Evolutionary conservation across 2,797 vertebrate species (phyloP).

Genomic region (Netta rufina): DNA sequence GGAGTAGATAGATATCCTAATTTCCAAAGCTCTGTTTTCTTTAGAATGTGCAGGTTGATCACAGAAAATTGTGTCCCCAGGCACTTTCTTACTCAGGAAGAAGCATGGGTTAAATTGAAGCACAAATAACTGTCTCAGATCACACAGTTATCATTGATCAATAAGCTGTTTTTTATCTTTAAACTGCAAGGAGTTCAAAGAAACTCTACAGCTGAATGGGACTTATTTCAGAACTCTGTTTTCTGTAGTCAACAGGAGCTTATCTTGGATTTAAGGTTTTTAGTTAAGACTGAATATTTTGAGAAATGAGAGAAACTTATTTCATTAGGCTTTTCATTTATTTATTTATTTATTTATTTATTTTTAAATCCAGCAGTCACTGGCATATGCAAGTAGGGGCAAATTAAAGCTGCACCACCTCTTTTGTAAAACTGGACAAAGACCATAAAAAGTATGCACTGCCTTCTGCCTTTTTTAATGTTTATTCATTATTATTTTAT

Average conservation of each 20-base stretch:
- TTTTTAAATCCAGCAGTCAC: not conserved
- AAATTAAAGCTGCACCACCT: not conserved
- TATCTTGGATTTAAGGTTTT: constrained; percentile 2
- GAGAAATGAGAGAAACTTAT: not conserved
- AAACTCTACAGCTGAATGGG: not conserved
- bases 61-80: not conserved
- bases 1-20: not conserved
- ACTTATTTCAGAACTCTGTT: not conserved
- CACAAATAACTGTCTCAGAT: not conserved
- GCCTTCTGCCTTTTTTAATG: not conserved
- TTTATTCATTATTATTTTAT: not conserved
- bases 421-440: not conserved
- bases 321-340: not conserved
- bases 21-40: not conserved
- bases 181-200: not conserved
- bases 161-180: not conserved
- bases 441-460: not conserved
- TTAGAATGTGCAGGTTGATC: not conserved
- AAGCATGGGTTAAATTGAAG: not conserved
- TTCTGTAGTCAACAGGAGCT: constrained; percentile 18
- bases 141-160: not conserved
- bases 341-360: not conserved
- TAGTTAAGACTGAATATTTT: not conserved
- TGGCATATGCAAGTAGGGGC: not conserved
- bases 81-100: not conserved